phyloP scores from a whole-genome alignment of 2,113 vertebrate genomes.

The Amphiprion ocellaris region DNA sequence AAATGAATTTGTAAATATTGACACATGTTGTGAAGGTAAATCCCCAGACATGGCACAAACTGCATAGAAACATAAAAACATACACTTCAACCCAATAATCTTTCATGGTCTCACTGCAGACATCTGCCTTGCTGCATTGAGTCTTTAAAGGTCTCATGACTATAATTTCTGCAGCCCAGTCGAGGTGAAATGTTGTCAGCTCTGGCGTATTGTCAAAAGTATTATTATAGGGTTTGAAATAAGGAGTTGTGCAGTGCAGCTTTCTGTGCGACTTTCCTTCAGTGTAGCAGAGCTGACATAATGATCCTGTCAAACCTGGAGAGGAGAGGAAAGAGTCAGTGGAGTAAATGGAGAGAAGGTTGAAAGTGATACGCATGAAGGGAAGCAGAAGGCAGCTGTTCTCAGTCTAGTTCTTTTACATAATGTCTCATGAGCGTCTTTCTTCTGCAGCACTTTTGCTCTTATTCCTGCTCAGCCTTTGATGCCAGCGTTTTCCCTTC shows the following conservation, averaged over 20 bases:
- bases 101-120: too few relatives aligned
- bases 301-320: constrained; percentile 1
- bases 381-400: constrained; percentile 10
- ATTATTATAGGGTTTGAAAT: too few relatives aligned
- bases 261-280: too few relatives aligned
- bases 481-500: background rate
- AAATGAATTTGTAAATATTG: background rate
- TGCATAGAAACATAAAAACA: background rate
- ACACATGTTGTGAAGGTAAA: too few relatives aligned
- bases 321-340: background rate
- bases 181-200: too few relatives aligned
- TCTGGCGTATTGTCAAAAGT: too few relatives aligned
- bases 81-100: background rate
- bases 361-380: constrained; percentile 20
- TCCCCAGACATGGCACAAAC: background rate
- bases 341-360: background rate
- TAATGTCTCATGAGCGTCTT: constrained; percentile 44
- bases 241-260: too few relatives aligned
- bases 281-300: too few relatives aligned
- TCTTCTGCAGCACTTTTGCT: background rate
- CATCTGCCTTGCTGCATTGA: too few relatives aligned
- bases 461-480: background rate
- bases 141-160: too few relatives aligned
- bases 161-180: too few relatives aligned
- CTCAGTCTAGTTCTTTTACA: constrained; percentile 50